A percentile compares a stretch with the other conserved stretches of the same genome.
These are phyloP conservation scores for Limnephilus marmoratus DNA, from an alignment of 2,888 invertebrate genomes.

Conservation along the genomic window DNA sequence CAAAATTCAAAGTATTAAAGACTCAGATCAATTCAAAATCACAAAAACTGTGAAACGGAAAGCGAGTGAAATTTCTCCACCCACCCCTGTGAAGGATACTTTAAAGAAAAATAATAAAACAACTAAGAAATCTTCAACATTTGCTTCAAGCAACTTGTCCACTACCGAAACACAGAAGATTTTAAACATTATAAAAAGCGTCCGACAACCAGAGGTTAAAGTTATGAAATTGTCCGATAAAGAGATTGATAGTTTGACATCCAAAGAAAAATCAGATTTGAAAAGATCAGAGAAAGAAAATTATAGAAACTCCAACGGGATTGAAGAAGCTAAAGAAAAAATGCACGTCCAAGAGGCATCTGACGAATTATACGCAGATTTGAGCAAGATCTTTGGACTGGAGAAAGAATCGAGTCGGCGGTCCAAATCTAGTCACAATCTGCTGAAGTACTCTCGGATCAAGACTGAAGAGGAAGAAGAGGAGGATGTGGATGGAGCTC, in stretches of 20 bases:
- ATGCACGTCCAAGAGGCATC: not conserved
- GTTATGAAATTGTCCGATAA: constrained; percentile 9
- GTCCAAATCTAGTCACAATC: constrained; percentile 3
- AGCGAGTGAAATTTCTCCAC: not conserved
- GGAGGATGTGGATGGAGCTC: constrained; percentile 37
- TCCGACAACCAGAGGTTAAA: constrained; percentile 29
- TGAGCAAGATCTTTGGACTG: constrained; percentile 4
- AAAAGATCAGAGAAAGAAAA: constrained; percentile 21
- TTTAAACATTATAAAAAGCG: constrained; percentile 22
- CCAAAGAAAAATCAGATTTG: not conserved
- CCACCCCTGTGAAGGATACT: not conserved
- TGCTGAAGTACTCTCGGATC: constrained; percentile 30
- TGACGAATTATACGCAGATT: not conserved
- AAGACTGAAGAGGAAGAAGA: constrained; percentile 7
- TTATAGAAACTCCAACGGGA: not conserved
- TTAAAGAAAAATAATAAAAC: not conserved
- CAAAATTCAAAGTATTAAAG: constrained; percentile 2
- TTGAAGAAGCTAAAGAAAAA: not conserved
- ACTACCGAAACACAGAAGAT: constrained; percentile 5
- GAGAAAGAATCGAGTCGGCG: not conserved
- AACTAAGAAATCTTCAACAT: not conserved
- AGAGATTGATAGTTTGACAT: not conserved
- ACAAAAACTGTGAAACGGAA: constrained; percentile 11
- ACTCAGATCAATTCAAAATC: constrained; percentile 2
- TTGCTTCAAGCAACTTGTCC: constrained; percentile 22